These are phyloP conservation scores for Himalopsyche tibetana DNA, from an alignment of 2,888 invertebrate species.

Conservation along the genomic window DNA sequence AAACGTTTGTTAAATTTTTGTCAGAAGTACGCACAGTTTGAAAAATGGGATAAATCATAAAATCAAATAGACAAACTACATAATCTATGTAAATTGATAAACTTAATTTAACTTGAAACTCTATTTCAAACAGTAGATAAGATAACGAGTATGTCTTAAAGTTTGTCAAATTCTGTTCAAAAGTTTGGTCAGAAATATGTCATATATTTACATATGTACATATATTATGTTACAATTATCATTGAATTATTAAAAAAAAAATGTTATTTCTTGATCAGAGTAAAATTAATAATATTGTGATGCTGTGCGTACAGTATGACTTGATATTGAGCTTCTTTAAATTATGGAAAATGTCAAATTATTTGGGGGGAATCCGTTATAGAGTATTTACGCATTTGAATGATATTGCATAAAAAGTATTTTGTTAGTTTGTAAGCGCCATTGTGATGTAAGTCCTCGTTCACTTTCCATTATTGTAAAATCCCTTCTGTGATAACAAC, in stretches of 20 bases:
- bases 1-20: conserved; percentile 57
- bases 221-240: too few species aligned
- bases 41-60: background rate
- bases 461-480: conserved; percentile 57
- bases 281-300: background rate
- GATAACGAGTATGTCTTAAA: too few species aligned
- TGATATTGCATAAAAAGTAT: conserved; percentile 44
- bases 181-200: too few species aligned
- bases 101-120: too few species aligned
- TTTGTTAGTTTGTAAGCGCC: conserved; percentile 49
- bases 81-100: too few species aligned
- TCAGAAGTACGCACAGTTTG: conserved; percentile 13
- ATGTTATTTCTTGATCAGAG: background rate
- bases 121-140: too few species aligned
- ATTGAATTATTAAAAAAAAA: too few species aligned
- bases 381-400: conserved; percentile 47
- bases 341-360: conserved; percentile 53
- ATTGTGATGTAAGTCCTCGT: conserved; percentile 47
- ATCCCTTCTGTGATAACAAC: conserved; percentile 60
- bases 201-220: too few species aligned
- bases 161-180: too few species aligned
- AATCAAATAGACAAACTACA: background rate
- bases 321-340: conserved; percentile 56
- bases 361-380: conserved; percentile 26
- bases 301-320: conserved; percentile 36